Conservation (phyloP, 1,140 invertebrate species). For the Amyelois transitella region DNA sequence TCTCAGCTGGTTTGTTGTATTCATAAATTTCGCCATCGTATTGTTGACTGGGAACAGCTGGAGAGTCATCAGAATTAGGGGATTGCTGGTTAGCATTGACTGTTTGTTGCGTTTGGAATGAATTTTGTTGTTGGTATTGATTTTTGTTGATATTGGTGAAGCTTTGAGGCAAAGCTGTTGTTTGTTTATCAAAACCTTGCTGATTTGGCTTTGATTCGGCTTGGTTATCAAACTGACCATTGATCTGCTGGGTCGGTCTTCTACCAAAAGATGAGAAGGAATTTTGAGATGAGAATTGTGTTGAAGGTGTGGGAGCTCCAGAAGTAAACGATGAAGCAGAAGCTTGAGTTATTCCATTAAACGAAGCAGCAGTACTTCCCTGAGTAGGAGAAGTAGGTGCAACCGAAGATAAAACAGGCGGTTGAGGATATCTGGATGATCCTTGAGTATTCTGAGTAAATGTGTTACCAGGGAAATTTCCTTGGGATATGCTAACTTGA, state of each 20-base stretch:
- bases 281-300: slow-evolving; percentile 3
- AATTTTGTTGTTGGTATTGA: not conserved
- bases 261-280: slow-evolving; percentile 2
- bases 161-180: not conserved
- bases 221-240: slow-evolving; percentile 9
- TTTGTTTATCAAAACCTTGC: not conserved
- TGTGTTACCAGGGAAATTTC: not conserved
- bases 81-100: not conserved
- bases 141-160: not conserved
- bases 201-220: not conserved
- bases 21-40: slow-evolving; percentile 30
- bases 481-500: not conserved
- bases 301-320: slow-evolving; percentile 12
- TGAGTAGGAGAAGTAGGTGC: slow-evolving; percentile 5
- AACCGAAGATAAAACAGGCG: slow-evolving; percentile 9
- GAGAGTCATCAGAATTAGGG: not conserved
- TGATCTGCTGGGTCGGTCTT: slow-evolving; percentile 4
- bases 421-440: slow-evolving; percentile 7
- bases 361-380: slow-evolving; percentile 8
- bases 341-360: slow-evolving; percentile 12
- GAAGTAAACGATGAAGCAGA: slow-evolving; percentile 12
- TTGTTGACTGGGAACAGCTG: slow-evolving; percentile 16
- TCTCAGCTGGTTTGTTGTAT: slow-evolving; percentile 30
- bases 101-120: not conserved
- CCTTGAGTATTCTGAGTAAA: slow-evolving; percentile 7